Evolutionary conservation across 2,888 invertebrate species (phyloP).

Genomic region (Amaurobius ferox): DNA sequence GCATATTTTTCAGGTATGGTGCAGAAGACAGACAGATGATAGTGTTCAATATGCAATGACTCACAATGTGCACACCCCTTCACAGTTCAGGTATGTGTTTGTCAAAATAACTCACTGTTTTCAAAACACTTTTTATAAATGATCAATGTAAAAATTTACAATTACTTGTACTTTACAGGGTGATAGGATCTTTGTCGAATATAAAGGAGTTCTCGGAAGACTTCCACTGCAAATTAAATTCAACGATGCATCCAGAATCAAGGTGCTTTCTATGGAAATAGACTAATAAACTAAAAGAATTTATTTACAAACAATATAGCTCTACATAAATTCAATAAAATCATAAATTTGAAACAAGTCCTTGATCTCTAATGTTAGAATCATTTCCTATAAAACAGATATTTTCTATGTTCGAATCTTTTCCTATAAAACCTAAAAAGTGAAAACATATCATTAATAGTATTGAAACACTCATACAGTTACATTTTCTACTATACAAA

Average conservation of each 20-base stretch:
- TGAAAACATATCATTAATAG: too few relatives aligned
- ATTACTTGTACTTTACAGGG: slow-evolving; percentile 16
- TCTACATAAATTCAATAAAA: too few relatives aligned
- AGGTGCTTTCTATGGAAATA: slow-evolving; percentile 46
- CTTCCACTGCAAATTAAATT: slow-evolving; percentile 46
- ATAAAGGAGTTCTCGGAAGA: slow-evolving; percentile 65
- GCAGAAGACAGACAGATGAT: slow-evolving; percentile 40
- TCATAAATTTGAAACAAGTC: too few relatives aligned
- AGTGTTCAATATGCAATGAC: slow-evolving; percentile 24
- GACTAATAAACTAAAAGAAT: too few relatives aligned
- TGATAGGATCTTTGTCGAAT: slow-evolving; percentile 57
- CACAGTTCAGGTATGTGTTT: slow-evolving; percentile 43
- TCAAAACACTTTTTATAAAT: neutral
- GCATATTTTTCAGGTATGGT: slow-evolving; percentile 44
- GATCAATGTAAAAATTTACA: neutral
- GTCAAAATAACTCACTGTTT: too few relatives aligned
- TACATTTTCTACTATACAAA: too few relatives aligned
- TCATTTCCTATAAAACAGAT: too few relatives aligned
- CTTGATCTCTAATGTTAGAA: too few relatives aligned
- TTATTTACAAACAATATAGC: neutral
- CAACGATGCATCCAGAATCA: slow-evolving; percentile 37
- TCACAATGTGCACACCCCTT: slow-evolving; percentile 41
- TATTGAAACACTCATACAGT: too few relatives aligned
- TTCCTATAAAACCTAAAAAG: too few relatives aligned
- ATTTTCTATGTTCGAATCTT: too few relatives aligned